These are phyloP conservation scores for Drosophila tani DNA, from an alignment of 1,140 invertebrate species.

Conservation along the genomic window DNA sequence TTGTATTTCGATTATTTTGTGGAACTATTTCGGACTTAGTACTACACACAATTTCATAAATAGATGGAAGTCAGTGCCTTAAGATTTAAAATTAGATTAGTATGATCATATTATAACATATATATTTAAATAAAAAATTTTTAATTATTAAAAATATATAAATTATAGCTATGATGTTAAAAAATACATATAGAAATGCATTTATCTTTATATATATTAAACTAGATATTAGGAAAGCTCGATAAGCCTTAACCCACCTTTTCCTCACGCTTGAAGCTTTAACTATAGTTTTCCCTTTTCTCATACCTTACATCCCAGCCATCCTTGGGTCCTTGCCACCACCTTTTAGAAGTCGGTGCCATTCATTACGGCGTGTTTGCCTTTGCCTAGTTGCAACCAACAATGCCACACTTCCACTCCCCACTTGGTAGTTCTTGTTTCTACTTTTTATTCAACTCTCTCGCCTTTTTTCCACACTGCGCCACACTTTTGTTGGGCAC, in stretches of 20 bases:
- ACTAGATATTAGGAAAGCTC: background rate
- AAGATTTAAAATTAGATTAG: no score
- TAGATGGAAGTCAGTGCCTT: no score
- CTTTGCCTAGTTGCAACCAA: constrained; percentile 63
- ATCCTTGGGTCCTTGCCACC: constrained; percentile 48
- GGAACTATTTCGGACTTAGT: no score
- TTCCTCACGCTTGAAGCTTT: background rate
- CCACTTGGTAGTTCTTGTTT: constrained; percentile 45
- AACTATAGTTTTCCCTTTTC: constrained; percentile 4
- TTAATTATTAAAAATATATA: no score
- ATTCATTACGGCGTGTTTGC: constrained; percentile 74
- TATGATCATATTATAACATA: no score
- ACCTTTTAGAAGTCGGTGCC: constrained; percentile 33
- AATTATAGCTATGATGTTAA: no score
- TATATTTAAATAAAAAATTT: no score
- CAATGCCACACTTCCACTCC: constrained; percentile 60
- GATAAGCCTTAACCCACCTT: background rate
- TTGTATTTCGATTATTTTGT: no score
- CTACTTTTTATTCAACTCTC: constrained; percentile 17
- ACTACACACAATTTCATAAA: no score
- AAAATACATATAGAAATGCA: no score
- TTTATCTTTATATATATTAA: no score
- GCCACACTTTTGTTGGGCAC: constrained; percentile 50
- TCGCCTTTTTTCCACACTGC: constrained; percentile 14
- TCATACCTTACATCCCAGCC: constrained; percentile 5